Conservation (phyloP, 23 tunicate genomes). For the Diplosoma virens region DNA sequence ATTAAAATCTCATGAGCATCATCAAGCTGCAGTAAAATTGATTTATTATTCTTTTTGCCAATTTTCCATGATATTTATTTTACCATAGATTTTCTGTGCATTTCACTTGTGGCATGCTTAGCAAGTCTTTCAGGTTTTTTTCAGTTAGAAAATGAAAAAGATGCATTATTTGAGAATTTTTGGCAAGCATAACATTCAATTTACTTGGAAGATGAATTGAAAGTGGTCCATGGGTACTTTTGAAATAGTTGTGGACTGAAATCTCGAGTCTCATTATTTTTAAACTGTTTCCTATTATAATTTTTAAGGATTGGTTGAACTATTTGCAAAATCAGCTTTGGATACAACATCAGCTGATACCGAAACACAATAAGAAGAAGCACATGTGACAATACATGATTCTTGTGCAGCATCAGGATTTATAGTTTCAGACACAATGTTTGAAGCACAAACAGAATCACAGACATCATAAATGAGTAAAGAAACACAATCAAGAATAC, state of each 20-base stretch:
- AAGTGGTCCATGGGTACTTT: slow-evolving; percentile 11
- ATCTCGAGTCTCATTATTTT: neutral
- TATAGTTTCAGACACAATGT: too few relatives aligned
- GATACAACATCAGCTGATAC: too few relatives aligned
- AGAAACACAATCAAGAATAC: too few relatives aligned
- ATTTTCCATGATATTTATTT: neutral
- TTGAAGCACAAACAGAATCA: too few relatives aligned
- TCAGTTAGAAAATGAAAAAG: neutral
- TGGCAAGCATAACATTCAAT: slow-evolving; percentile 4
- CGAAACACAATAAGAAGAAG: too few relatives aligned
- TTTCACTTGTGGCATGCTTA: slow-evolving; percentile 1
- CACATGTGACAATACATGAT: too few relatives aligned
- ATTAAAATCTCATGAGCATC: neutral
- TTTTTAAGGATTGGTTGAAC: too few relatives aligned
- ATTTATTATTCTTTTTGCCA: slow-evolving; percentile 1
- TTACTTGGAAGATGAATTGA: neutral
- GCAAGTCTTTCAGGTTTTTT: slow-evolving; percentile 8
- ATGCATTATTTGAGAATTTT: neutral
- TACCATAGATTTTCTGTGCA: neutral
- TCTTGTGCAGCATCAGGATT: too few relatives aligned
- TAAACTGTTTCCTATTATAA: neutral
- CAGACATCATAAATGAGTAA: too few relatives aligned
- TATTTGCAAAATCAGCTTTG: too few relatives aligned
- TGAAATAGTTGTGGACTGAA: slow-evolving; percentile 4
- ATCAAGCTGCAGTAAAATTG: slow-evolving; percentile 2